Evolutionary conservation across 2,888 invertebrate species (phyloP), one percentile per base, ranked within the genome.

Genomic region (Drosophila longiperda): DNA sequence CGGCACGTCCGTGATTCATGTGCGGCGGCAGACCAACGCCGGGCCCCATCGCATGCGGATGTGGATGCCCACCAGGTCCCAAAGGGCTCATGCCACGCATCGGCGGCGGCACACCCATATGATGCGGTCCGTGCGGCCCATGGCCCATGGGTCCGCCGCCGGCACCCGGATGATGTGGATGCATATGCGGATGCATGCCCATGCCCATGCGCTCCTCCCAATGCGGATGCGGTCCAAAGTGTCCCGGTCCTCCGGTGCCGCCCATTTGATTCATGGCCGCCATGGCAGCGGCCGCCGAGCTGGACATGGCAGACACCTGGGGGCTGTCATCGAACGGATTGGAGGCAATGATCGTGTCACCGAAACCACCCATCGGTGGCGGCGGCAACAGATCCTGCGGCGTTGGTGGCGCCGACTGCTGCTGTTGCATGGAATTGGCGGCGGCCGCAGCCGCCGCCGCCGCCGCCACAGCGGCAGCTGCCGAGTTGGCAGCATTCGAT

Each of bases 301-400:
- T 87, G 12, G 92, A 90, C 77, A 91, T 92, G 58, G 95, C 95
- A 57, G 92, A 92, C n/a, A 97, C 97, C 76, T 92, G 92, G 63
- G 92, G 92, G 62, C 97, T 97, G 92, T 98, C 98, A 93, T 98
- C 98, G 93, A 98, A 98, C 45, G 98, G 98, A 93, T 98, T 98
- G 75, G 97, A 98, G 67, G 98, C 98, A 73, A 98, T 96, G 91
- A 98, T 97, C 70, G 98, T 98, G 92, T 98, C 98, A 42, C 98
- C 98, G 93, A 97, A 98, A 81, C 97, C 97, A 53, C 97, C 96
- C 89, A 97, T 94, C 2, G 96, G 95, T 33, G 98, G 98, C 52
- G 98, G 98, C 84, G 97, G 95, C 61, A 92, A 87, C 75, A 98
- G 93, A 91, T 97, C 96, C 93, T 97, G 96, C 88, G 96, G 96